Evolutionary conservation across 2,797 vertebrate species (phyloP).

Genomic region (Sylvilagus floridanus): DNA sequence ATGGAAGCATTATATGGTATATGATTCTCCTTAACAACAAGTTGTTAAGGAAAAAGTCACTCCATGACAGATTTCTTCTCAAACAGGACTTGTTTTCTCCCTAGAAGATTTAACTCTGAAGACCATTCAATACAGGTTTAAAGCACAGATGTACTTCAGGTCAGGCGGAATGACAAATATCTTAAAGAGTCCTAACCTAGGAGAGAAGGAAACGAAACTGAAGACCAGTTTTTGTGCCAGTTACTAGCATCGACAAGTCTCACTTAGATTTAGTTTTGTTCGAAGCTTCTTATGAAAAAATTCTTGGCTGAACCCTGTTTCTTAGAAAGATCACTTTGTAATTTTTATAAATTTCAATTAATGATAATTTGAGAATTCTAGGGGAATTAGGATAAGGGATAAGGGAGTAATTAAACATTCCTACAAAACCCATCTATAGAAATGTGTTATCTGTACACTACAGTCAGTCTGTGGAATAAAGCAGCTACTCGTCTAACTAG

Average conservation of each 20-base stretch:
- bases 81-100: slow-evolving; percentile 9
- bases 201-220: not conserved
- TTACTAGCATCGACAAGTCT: not conserved
- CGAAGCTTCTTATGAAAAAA: slow-evolving; percentile 50
- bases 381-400: not conserved
- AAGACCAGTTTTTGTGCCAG: not conserved
- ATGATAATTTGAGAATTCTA: slow-evolving; percentile 16
- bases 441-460: not conserved
- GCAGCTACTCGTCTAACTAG: not conserved
- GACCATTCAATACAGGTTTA: not conserved
- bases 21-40: not conserved
- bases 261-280: not conserved
- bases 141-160: not conserved
- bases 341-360: slow-evolving; percentile 41
- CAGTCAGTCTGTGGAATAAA: not conserved
- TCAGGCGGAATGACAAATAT: not conserved
- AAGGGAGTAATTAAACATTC: slow-evolving; percentile 31
- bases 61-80: slow-evolving; percentile 21
- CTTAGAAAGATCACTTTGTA: not conserved
- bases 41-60: slow-evolving; percentile 50
- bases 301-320: not conserved
- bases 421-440: slow-evolving; percentile 17
- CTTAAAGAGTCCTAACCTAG: not conserved
- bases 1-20: not conserved
- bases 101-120: not conserved